Evolutionary conservation across 2,113 vertebrate genomes (phyloP).

Genomic region (Sminthopsis crassicaudata): DNA sequence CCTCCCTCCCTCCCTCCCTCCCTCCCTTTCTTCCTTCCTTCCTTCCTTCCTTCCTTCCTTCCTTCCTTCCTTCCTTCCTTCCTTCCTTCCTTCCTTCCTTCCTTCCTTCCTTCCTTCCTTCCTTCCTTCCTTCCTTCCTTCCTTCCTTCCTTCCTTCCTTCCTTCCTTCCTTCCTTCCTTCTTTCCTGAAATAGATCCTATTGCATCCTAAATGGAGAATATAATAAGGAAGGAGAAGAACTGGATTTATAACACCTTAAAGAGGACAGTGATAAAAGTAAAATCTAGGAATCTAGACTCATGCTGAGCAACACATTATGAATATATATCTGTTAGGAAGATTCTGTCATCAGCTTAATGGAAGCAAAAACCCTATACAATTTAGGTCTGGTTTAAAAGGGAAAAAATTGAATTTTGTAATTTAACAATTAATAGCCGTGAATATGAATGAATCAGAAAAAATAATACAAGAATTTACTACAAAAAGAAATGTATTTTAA

Average conservation of each 20-base stretch:
- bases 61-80: too few relatives aligned
- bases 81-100: too few relatives aligned
- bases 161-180: too few relatives aligned
- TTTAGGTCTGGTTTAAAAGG: background rate
- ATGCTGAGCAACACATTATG: background rate
- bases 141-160: too few relatives aligned
- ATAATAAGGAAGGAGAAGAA: background rate
- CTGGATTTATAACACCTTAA: background rate
- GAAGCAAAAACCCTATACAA: background rate
- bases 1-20: too few relatives aligned
- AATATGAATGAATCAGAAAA: background rate
- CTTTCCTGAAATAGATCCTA: background rate
- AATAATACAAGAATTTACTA: background rate
- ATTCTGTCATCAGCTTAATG: background rate
- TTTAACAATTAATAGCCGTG: background rate
- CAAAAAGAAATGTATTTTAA: background rate
- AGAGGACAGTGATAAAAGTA: background rate
- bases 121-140: too few relatives aligned
- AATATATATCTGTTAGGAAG: background rate
- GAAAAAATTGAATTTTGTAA: background rate
- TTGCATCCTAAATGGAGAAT: background rate
- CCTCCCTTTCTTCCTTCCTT: too few relatives aligned
- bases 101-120: too few relatives aligned
- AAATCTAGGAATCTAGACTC: background rate
- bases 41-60: too few relatives aligned